Evolutionary conservation across 2,113 vertebrate species (phyloP).

Genomic region (Ageneiosus marmoratus): DNA sequence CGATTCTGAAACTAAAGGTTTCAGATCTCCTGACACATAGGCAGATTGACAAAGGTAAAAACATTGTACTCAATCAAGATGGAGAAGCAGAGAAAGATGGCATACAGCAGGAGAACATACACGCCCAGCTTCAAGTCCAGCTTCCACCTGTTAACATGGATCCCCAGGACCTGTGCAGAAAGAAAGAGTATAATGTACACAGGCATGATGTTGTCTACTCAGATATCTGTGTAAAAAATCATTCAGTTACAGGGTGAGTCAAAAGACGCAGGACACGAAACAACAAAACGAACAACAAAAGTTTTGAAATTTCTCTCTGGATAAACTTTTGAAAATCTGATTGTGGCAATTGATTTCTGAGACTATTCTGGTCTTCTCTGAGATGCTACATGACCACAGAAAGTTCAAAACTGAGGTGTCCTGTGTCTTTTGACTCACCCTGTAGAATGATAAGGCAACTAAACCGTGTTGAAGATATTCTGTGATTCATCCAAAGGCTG

Average conservation of each 20-base stretch:
- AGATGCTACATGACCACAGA: no score
- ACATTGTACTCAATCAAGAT: conserved; percentile 88
- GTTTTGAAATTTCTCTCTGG: no score
- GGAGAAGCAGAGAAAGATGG: conserved; percentile 84
- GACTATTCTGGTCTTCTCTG: no score
- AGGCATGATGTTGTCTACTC: neutral
- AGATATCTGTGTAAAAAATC: neutral
- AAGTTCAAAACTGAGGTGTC: no score
- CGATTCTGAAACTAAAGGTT: conserved; percentile 14
- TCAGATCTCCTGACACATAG: conserved; percentile 79
- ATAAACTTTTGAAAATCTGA: no score
- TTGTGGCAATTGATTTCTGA: no score
- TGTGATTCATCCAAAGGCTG: neutral
- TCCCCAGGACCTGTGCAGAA: conserved; percentile 77
- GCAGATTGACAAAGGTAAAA: conserved; percentile 90
- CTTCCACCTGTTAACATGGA: conserved; percentile 85
- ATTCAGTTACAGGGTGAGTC: no score
- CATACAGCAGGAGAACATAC: conserved; percentile 82
- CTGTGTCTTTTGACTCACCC: no score
- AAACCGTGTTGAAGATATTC: neutral
- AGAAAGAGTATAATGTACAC: neutral
- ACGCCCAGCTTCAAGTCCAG: conserved; percentile 83
- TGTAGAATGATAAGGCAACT: neutral
- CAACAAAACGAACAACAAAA: no score
- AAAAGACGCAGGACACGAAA: no score